These are phyloP conservation scores for Ichneumoninae sp. DNA, from an alignment of 2,888 invertebrate genomes.

Conservation along the genomic window DNA sequence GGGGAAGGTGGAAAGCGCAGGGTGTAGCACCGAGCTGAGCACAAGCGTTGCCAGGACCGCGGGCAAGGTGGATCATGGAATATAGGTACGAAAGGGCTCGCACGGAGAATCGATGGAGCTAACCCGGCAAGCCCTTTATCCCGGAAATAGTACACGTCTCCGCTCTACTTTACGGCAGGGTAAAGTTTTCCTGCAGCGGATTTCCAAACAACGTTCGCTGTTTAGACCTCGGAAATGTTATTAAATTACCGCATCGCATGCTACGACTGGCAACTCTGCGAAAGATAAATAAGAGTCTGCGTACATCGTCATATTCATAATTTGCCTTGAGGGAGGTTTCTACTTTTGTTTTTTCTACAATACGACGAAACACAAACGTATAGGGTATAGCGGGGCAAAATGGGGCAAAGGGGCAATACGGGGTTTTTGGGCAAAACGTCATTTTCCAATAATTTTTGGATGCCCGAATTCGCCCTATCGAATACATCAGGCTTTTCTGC, in stretches of 20 bases:
- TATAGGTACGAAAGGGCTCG: conserved; percentile 70
- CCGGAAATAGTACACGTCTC: conserved; percentile 60
- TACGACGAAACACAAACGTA: neutral
- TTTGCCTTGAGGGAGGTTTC: neutral
- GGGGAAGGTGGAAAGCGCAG: conserved; percentile 46
- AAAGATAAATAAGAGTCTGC: neutral
- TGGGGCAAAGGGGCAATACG: no score
- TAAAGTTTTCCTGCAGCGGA: conserved; percentile 45
- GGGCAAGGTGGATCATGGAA: conserved; percentile 49
- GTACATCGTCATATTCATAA: neutral
- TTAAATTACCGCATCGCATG: conserved; percentile 32
- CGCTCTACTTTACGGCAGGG: conserved; percentile 34
- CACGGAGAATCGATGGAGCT: conserved; percentile 76
- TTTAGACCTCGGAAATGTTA: conserved; percentile 54
- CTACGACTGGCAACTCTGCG: conserved; percentile 22
- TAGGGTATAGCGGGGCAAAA: no score
- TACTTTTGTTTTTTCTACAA: no score
- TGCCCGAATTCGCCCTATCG: no score
- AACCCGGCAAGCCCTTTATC: conserved; percentile 62
- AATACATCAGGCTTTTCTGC: no score
- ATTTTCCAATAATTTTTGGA: no score
- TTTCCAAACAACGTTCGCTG: conserved; percentile 31
- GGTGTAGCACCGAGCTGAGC: conserved; percentile 53
- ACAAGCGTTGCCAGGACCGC: conserved; percentile 59
- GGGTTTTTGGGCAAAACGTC: no score